Percentiles rank a stretch among this genome's conserved stretches.
These are phyloP conservation scores for Choristoneura rosaceana DNA, from an alignment of 2,888 invertebrate genomes.

Conservation along the genomic window DNA sequence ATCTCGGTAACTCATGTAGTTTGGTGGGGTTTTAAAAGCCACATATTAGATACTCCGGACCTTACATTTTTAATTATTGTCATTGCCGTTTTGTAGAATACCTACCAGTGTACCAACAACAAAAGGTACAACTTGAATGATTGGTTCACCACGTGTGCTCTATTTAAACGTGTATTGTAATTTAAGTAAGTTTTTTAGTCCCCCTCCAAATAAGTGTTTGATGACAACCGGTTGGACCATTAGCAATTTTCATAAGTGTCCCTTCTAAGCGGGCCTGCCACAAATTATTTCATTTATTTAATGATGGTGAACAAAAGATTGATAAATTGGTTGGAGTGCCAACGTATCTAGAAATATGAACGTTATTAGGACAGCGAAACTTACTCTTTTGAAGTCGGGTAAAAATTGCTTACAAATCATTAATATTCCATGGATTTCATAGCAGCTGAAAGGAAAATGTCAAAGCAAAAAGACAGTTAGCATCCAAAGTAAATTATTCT, in stretches of 20 bases:
- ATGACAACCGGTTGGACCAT: slow-evolving; percentile 2
- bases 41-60: too few relatives aligned
- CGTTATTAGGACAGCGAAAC: neutral
- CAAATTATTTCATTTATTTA: slow-evolving; percentile 17
- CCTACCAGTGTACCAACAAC: neutral
- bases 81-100: neutral
- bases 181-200: neutral
- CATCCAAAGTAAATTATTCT: too few relatives aligned
- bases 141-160: slow-evolving; percentile 29
- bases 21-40: too few relatives aligned
- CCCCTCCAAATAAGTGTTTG: slow-evolving; percentile 7
- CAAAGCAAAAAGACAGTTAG: too few relatives aligned
- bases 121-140: slow-evolving; percentile 8
- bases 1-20: too few relatives aligned
- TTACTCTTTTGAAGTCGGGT: too few relatives aligned
- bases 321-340: neutral
- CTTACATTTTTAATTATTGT: too few relatives aligned
- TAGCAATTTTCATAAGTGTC: slow-evolving; percentile 20
- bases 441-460: too few relatives aligned
- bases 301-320: neutral
- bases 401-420: too few relatives aligned
- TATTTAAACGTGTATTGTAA: slow-evolving; percentile 6
- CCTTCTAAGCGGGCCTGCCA: slow-evolving; percentile 6
- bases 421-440: too few relatives aligned
- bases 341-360: neutral